Base-by-base conservation (phyloP, 2,113 vertebrate species). In the Gavialis gangeticus region DNA sequence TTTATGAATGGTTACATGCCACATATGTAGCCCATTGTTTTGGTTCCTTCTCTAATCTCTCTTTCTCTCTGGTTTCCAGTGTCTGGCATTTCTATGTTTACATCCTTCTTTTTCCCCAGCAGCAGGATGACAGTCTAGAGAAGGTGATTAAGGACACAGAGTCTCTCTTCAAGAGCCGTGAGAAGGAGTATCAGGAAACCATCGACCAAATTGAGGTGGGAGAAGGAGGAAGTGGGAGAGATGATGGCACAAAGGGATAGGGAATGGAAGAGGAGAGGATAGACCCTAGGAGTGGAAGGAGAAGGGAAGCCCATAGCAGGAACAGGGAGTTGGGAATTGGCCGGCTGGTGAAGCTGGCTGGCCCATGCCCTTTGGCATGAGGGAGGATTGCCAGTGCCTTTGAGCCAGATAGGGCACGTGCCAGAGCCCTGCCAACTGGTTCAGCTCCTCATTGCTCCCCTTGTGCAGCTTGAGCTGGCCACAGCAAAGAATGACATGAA, bases 401-500 rank as follows among this genome's bases (percentile, higher is more conserved):
- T 4, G 7, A 16, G 28, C 28, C 7, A 28, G 18, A 9, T 34
- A 28, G n/a, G 37, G 37, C 25, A 30, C 16, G 12, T 46, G 10
- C 16, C 17, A 19, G 28, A 37, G 5, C 34, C 69, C 25, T 5
- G 5, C n/a, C 13, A 11, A 10, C 67, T 25, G 15, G 22, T 24
- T 96, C 22, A 96, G 30, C 25, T 59, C 59, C 46, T 62, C 18
- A 1, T 27, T 0, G 0, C 88, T 96, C 62, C 17, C 30, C 62
- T 92, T 19, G 28, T 12, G 5, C 89, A 99, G 99, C 95, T 99
- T 97, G 99, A 99, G 77, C 95, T 99, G 96, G 99, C 99, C 87
- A 99, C 99, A 0, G 99, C 99, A 62, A 99, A 99, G 96, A 99
- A 98, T 0, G 99, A 99, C 97, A 99, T 99, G 99, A 99, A 99